Conservation (phyloP, 1,140 invertebrate genomes). For the Augochlora pura region DNA sequence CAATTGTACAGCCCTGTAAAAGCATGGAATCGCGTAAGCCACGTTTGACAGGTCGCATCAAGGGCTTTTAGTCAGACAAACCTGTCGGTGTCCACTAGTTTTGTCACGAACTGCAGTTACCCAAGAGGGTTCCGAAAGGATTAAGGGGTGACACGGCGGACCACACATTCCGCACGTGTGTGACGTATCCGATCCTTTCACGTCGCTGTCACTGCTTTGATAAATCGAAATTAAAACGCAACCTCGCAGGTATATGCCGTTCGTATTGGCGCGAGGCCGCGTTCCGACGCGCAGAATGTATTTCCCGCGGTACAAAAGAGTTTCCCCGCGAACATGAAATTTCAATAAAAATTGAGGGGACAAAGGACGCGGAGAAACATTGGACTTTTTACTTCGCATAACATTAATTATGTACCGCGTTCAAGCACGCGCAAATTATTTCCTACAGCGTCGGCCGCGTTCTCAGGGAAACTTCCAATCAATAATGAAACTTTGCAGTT, state of each 20-base stretch:
- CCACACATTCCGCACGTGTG: slow-evolving; percentile 51
- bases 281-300: not conserved
- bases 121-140: slow-evolving; percentile 54
- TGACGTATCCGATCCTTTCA: slow-evolving; percentile 49
- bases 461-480: too few species aligned
- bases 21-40: slow-evolving; percentile 17
- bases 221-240: slow-evolving; percentile 62
- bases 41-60: slow-evolving; percentile 35
- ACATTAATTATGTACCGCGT: too few species aligned
- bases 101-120: slow-evolving; percentile 46
- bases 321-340: slow-evolving; percentile 1
- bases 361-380: not conserved
- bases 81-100: slow-evolving; percentile 39
- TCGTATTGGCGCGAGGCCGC: not conserved
- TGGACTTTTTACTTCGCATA: not conserved
- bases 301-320: slow-evolving; percentile 1
- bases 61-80: slow-evolving; percentile 39
- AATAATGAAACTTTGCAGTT: too few species aligned
- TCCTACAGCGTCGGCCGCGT: too few species aligned
- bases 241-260: not conserved
- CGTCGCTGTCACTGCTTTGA: slow-evolving; percentile 58
- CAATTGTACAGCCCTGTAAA: not conserved
- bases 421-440: too few species aligned
- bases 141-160: slow-evolving; percentile 58
- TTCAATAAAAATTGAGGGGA: slow-evolving; percentile 21